phyloP scores from a whole-genome alignment of 2,113 vertebrate species.

The Leptosomus discolor region DNA sequence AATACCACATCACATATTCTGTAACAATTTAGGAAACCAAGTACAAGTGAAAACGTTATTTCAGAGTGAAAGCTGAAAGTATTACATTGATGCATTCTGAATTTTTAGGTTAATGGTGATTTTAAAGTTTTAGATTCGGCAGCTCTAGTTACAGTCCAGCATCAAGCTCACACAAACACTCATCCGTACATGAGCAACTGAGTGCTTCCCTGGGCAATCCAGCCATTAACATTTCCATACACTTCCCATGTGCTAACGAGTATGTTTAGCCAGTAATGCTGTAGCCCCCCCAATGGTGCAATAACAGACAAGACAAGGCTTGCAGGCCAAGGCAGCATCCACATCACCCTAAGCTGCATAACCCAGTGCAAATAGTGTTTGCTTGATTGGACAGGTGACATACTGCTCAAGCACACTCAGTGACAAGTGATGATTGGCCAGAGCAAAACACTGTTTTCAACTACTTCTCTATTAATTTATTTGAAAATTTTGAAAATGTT shows the following conservation, averaged over 20 bases:
- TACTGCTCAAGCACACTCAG: neutral
- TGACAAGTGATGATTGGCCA: accelerated
- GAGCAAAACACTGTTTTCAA: neutral
- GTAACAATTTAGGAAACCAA: neutral
- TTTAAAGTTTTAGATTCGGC: neutral
- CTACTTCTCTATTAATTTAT: neutral
- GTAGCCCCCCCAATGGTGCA: neutral
- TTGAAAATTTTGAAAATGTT: neutral
- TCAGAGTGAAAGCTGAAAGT: neutral
- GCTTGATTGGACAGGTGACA: too few species aligned
- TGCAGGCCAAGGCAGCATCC: neutral
- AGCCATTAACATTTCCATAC: neutral
- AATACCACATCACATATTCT: neutral
- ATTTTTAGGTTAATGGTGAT: neutral
- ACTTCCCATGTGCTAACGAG: neutral
- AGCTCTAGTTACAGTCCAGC: neutral
- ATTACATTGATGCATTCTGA: neutral
- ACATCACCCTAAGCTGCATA: accelerated
- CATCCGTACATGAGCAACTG: neutral
- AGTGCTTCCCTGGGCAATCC: neutral
- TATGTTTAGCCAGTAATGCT: too few species aligned
- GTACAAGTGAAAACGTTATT: neutral
- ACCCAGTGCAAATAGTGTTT: neutral
- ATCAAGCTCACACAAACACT: neutral
- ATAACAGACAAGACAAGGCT: neutral